Conservation (phyloP, 2,888 invertebrate species). For the Cephonodes hylas region DNA sequence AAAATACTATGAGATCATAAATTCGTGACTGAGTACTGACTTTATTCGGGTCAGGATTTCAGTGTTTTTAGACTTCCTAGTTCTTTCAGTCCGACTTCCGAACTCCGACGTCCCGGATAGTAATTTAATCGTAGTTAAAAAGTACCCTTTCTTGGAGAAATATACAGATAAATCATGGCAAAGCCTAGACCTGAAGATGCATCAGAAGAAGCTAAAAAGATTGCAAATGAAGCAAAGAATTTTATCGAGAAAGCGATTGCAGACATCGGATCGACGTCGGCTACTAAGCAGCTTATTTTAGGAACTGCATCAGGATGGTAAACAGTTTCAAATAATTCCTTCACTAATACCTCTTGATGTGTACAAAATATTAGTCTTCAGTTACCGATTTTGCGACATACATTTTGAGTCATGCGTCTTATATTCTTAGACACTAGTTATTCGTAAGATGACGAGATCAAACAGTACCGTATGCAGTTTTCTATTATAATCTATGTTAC, state of each 20-base stretch:
- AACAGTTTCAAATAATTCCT: slow-evolving; percentile 35
- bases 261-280: slow-evolving; percentile 92
- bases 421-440: neutral
- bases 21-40: too few species aligned
- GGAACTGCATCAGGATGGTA: slow-evolving; percentile 96
- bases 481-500: neutral
- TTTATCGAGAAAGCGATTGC: slow-evolving; percentile 87
- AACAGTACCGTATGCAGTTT: neutral
- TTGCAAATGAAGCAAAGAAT: slow-evolving; percentile 85
- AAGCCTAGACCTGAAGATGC: slow-evolving; percentile 70
- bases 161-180: slow-evolving; percentile 48
- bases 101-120: neutral
- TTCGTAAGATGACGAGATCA: neutral
- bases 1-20: neutral
- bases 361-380: neutral
- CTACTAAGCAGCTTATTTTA: slow-evolving; percentile 92
- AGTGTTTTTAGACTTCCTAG: neutral
- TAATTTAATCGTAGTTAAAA: too few species aligned
- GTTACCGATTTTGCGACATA: too few species aligned
- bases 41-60: too few species aligned
- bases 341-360: neutral
- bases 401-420: neutral
- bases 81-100: too few species aligned
- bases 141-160: neutral
- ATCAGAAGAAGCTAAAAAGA: slow-evolving; percentile 80